phyloP scores from a whole-genome alignment of 2,113 vertebrate species.

The Panthera leo region DNA sequence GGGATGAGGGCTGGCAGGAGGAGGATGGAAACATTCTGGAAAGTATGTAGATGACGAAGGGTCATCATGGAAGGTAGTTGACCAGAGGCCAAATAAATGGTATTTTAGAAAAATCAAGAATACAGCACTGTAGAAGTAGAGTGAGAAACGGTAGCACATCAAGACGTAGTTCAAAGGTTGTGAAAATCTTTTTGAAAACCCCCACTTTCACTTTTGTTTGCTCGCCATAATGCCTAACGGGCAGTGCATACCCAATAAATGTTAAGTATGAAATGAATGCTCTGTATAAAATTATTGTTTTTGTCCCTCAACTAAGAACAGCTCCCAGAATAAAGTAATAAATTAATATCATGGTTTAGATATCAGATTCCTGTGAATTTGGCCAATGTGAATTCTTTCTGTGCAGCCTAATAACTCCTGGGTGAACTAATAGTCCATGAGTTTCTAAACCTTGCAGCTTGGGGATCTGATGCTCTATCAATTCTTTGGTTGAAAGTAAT shows the following conservation, averaged over 20 bases:
- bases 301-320: slow-evolving; percentile 10
- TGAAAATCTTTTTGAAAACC: slow-evolving; percentile 39
- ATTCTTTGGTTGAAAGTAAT: slow-evolving; percentile 29
- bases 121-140: background rate
- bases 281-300: background rate
- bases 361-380: slow-evolving; percentile 33
- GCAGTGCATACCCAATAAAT: slow-evolving; percentile 27
- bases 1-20: background rate
- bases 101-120: slow-evolving; percentile 42
- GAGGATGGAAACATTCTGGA: background rate
- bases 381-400: background rate
- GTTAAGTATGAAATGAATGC: background rate
- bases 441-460: background rate
- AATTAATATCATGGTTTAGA: background rate
- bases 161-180: background rate
- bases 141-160: background rate
- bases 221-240: background rate
- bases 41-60: background rate
- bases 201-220: slow-evolving; percentile 27
- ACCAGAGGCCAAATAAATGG: background rate
- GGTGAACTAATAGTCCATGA: background rate
- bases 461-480: background rate
- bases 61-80: background rate
- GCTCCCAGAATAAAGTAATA: slow-evolving; percentile 24
- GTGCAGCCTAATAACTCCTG: background rate